Evolutionary conservation across 2,888 invertebrate species (phyloP), one percentile per base, ranked within the genome.

Genomic region (Tinea semifulvella): DNA sequence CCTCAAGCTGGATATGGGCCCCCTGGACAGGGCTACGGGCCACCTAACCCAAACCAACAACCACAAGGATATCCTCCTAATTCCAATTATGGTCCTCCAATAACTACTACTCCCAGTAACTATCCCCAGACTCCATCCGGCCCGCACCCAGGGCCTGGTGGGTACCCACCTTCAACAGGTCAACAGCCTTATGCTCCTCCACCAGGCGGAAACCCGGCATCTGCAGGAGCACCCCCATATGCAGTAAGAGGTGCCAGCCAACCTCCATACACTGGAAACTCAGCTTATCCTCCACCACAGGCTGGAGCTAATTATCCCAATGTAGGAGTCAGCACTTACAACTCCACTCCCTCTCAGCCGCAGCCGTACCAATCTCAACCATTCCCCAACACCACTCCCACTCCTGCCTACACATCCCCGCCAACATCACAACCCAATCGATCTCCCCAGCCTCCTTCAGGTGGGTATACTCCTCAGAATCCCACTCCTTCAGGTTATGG

Each of bases 1-100:
- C 88, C 88, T 43, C 89, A 88, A 59, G 84, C 83, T 45, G 84
- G 84, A 20, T 88, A 89, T 68, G 88, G 88, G 10, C 88, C 88
- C 45, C 87, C 87, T 43, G 83, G 80, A 46, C 81, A 82, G 48
- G 84, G 86, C 20, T 85, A 86, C 60, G 85, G 85, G 2, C 85
- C 85, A 13, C 86, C 88, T 19, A 88, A 87, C 51, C 83, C 84
- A 49, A 49, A 68, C 36, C 77, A 75, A 50, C 88, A 86, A 65
- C 86, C 87, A 20, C 88, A 88, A 53, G 86, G 85, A 1, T 89
- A 89, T 60, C 84, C 85, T 46, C 87, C 88, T 10, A 86, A 84
- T 60, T 81, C 82, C 19, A 82, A 71, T 53, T 87, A 87, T 66
- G 86, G 85, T 1, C 86, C 85, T 48, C 85, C 86, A 31, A 85